phyloP scores from a whole-genome alignment of 1,140 invertebrate genomes.

The Psix sp. region DNA sequence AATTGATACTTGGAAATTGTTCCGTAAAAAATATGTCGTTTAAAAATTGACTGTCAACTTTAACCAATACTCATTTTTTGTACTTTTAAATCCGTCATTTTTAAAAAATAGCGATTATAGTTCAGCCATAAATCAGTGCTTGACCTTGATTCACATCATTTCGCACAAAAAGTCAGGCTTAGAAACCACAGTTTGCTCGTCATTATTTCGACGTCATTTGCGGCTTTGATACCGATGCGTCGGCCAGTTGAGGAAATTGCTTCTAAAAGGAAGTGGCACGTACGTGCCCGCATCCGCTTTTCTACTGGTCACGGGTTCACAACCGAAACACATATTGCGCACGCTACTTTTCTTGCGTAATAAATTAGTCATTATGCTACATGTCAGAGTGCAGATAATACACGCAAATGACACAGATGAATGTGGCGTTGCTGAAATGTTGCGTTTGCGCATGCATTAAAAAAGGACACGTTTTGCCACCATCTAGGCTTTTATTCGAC shows the following conservation, averaged over 20 bases:
- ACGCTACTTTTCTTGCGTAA: constrained; percentile 52
- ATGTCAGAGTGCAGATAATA: constrained; percentile 9
- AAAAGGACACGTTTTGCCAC: no score
- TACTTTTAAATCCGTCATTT: no score
- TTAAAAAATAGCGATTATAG: no score
- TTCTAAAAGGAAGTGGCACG: constrained; percentile 54
- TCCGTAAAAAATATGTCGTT: no score
- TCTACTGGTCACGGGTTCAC: constrained; percentile 44
- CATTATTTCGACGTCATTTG: constrained; percentile 46
- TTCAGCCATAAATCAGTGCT: constrained; percentile 33
- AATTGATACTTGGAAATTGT: constrained; percentile 49
- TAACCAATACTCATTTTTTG: no score
- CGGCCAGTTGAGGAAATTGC: constrained; percentile 35
- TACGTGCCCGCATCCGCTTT: constrained; percentile 54
- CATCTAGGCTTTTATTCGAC: no score
- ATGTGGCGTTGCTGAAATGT: constrained; percentile 10
- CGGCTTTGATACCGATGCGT: constrained; percentile 49
- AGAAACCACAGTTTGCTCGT: constrained; percentile 26
- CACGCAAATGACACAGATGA: constrained; percentile 21
- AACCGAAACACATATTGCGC: constrained; percentile 39
- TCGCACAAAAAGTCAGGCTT: constrained; percentile 17
- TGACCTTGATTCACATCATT: constrained; percentile 38
- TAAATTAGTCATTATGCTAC: constrained; percentile 40
- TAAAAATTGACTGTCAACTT: no score
- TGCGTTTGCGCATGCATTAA: no score